Evolutionary conservation across 2,888 invertebrate species (phyloP).

Genomic region (Drosophila longiperda): DNA sequence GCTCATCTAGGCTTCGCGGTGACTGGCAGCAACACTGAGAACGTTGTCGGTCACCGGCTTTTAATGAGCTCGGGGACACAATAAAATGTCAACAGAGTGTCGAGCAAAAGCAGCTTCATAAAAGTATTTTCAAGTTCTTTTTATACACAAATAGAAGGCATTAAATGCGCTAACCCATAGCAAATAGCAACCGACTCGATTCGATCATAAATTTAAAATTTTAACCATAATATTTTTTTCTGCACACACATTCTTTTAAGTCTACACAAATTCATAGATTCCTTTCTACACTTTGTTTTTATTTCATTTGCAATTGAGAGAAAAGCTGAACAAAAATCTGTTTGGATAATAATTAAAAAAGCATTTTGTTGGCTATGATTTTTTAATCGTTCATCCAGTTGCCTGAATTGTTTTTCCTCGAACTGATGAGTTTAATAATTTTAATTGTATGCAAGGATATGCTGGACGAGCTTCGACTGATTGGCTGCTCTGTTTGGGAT

Average conservation of each 20-base stretch:
- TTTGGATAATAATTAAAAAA: conserved; percentile 56
- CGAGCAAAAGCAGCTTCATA: conserved; percentile 39
- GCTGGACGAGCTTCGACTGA: conserved; percentile 8
- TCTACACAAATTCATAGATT: conserved; percentile 1
- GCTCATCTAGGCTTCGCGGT: conserved; percentile 17
- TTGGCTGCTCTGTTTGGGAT: conserved; percentile 9
- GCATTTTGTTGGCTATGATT: conserved; percentile 59
- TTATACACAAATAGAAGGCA: conserved; percentile 58
- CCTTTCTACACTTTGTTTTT: conserved; percentile 45
- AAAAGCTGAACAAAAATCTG: conserved; percentile 12
- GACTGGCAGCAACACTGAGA: conserved; percentile 1
- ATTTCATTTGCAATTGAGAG: conserved; percentile 62
- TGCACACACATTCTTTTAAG: not conserved
- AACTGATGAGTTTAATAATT: conserved; percentile 72
- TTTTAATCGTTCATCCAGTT: conserved; percentile 48
- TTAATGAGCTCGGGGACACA: conserved; percentile 24
- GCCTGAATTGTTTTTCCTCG: conserved; percentile 48
- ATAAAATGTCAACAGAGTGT: conserved; percentile 52
- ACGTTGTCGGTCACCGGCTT: conserved; percentile 16
- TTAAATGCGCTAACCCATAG: conserved; percentile 36
- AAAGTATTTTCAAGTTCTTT: conserved; percentile 59
- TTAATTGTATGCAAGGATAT: conserved; percentile 47
- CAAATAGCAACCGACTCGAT: conserved; percentile 33
- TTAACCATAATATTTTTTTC: conserved; percentile 36
- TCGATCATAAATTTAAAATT: conserved; percentile 44